Base-by-base conservation (phyloP, 2,888 invertebrate genomes). In the Ennomos fuscantarius region DNA sequence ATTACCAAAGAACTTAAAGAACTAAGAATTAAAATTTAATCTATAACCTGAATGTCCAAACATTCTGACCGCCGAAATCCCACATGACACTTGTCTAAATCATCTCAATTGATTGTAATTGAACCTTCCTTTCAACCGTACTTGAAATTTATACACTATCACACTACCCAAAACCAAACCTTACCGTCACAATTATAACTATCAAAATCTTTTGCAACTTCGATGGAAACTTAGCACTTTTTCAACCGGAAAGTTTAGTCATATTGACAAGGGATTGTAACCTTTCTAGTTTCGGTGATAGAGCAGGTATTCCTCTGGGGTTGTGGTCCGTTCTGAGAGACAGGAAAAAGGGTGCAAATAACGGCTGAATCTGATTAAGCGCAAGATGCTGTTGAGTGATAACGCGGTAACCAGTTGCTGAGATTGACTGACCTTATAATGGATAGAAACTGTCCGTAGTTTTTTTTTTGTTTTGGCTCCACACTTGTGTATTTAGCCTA, bases 41-140 rank as follows among this genome's bases (percentile, higher is more conserved):
- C 24, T 24, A 6, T 24, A 5, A 32, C n/a, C 24, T 8, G 43
- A 13, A 49, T 39, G 45, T 44, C 49, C 49, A 59, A 58, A 54
- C 59, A 48, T 37, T 41, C 47, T 53, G 55, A 56, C 52, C 55
- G 34, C 49, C 55, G 57, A 65, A 63, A 65, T 63, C 66, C 60
- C 51, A 60, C 60, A 56, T 36, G 49, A 44, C 39, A 48, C 54
- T 50, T 51, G 48, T 42, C 60, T 60, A 68, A 65, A 61, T 52
- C 63, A 46, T 41, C 62, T 43, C 40, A 70, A 70, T 70, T 70
- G 70, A n/a, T 50, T 40, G 56, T 63, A 70, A 70, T 70, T 70
- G 70, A 60, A 42, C 40, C 66, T 63, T 70, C 70, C 70, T 65
- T 48, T 53, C 40, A 34, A 49, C 48, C 53, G 48, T 54, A 54